Evolutionary conservation across 2,113 vertebrate species (phyloP), one percentile per base, ranked within the genome.

Genomic region (Pelvicachromis taeniatus): DNA sequence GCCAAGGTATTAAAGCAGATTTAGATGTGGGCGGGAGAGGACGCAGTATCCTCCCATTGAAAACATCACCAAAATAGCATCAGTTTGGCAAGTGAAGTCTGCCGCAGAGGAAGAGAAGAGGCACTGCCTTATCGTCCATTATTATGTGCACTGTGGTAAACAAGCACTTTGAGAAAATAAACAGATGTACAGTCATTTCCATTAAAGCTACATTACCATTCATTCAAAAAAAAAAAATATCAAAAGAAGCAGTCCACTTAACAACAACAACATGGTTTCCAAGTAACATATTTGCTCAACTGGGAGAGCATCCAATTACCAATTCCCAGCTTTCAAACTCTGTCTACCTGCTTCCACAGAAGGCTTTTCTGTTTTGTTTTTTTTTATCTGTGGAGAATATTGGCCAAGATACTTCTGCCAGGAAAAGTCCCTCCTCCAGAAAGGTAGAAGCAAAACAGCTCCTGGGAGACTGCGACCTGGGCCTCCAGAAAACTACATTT

Each of bases 1-100:
- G 87, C 90, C 58, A 83, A 92, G 87, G 92, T 91, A 90, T 90
- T 91, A 91, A 91, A 92, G 85, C 83, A 86, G 85, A 87, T 83
- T 89, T 77, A 56, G 81, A 88, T 85, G 91, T 92, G 88, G 89
- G 92, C 8, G 77, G 82, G 75, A 78, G 78, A 85, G 81, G 90
- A 90, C 50, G 68, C 90, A 75, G 81, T 65, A 89, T 90, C 86
- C 86, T 91, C 87, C 80, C 87, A 88, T 90, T 93, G 87, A 92
- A 88, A 91, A 93, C 70, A 80, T 63, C 59, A 81, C 91, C 35
- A 79, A 92, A 92, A 93, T 89, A 93, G 91, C 90, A 91, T 81
- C 73, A 52, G 85, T 89, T 92, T 91, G 91, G 90, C 88, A 88
- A 90, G 84, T 80, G 59, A 78, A 58, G 77, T 78, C 33, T 80